Evolutionary conservation across 2,888 invertebrate genomes (phyloP).

Genomic region (Spialia ferax): DNA sequence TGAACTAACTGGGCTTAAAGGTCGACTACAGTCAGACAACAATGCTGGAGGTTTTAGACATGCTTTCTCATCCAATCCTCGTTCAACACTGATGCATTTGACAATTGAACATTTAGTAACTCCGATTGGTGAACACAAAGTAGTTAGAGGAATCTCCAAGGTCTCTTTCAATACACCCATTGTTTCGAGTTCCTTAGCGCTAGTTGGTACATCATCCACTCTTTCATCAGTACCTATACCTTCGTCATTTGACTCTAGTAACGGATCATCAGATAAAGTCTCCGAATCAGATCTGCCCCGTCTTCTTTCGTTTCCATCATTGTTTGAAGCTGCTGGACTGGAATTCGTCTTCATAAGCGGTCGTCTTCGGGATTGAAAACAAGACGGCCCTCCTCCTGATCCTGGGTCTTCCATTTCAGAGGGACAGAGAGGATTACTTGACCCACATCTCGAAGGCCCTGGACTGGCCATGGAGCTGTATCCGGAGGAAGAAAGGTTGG

Average conservation of each 20-base stretch:
- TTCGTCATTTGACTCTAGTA: slow-evolving; percentile 91
- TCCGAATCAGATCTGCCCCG: slow-evolving; percentile 91
- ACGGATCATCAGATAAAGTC: slow-evolving; percentile 90
- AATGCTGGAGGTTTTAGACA: slow-evolving; percentile 79
- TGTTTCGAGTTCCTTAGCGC: slow-evolving; percentile 88
- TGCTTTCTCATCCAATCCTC: slow-evolving; percentile 79
- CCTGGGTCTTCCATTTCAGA: slow-evolving; percentile 92
- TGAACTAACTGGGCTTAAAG: slow-evolving; percentile 91
- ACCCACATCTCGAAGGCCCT: slow-evolving; percentile 93
- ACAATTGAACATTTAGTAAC: slow-evolving; percentile 84
- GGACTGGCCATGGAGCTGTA: slow-evolving; percentile 95
- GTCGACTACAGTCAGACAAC: slow-evolving; percentile 87
- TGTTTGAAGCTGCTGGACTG: slow-evolving; percentile 75
- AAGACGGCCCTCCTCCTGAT: slow-evolving; percentile 83
- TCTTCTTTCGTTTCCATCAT: slow-evolving; percentile 80
- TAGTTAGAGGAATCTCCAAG: slow-evolving; percentile 77
- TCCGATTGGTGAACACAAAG: slow-evolving; percentile 77
- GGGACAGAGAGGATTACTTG: slow-evolving; percentile 92
- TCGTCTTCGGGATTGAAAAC: slow-evolving; percentile 86
- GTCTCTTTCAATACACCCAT: slow-evolving; percentile 75
- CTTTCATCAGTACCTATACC: slow-evolving; percentile 93
- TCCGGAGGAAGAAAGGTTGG: slow-evolving; percentile 94
- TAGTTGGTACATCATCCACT: slow-evolving; percentile 90
- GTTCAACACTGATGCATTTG: slow-evolving; percentile 86
- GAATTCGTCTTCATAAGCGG: slow-evolving; percentile 88